Evolutionary conservation across 2,888 invertebrate genomes (phyloP).

Genomic region (Oscheius sp.): DNA sequence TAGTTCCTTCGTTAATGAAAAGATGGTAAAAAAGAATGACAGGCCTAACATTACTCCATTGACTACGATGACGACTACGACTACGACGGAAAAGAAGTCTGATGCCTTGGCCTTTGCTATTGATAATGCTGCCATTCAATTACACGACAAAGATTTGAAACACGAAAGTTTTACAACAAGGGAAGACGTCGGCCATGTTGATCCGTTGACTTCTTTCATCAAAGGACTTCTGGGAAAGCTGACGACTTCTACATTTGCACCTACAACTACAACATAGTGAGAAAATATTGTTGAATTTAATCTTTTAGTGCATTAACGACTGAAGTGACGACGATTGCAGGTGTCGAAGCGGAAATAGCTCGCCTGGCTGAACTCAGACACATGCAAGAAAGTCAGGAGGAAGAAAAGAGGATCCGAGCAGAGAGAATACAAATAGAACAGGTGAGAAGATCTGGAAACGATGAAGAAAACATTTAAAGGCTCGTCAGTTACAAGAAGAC

Average conservation of each 20-base stretch:
- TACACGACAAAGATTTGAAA: slow-evolving; percentile 3
- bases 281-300: background rate
- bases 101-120: slow-evolving; percentile 23
- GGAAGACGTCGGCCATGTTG: slow-evolving; percentile 17
- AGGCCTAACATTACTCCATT: background rate
- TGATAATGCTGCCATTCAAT: slow-evolving; percentile 22
- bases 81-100: slow-evolving; percentile 12
- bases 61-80: background rate
- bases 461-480: slow-evolving; percentile 32
- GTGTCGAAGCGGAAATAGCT: slow-evolving; percentile 15
- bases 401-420: slow-evolving; percentile 40
- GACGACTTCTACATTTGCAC: background rate
- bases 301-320: background rate
- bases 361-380: slow-evolving; percentile 26
- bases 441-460: slow-evolving; percentile 12
- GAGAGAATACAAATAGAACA: slow-evolving; percentile 42
- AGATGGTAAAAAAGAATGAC: too few species aligned
- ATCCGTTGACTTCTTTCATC: slow-evolving; percentile 43
- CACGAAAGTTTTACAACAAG: background rate
- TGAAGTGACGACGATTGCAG: background rate
- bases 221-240: slow-evolving; percentile 40
- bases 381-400: slow-evolving; percentile 27
- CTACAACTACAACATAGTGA: slow-evolving; percentile 1
- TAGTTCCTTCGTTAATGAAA: background rate
- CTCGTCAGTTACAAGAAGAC: slow-evolving; percentile 31